Evolutionary conservation across 2,888 invertebrate species (phyloP).

Genomic region (Phyllotreta striolata): DNA sequence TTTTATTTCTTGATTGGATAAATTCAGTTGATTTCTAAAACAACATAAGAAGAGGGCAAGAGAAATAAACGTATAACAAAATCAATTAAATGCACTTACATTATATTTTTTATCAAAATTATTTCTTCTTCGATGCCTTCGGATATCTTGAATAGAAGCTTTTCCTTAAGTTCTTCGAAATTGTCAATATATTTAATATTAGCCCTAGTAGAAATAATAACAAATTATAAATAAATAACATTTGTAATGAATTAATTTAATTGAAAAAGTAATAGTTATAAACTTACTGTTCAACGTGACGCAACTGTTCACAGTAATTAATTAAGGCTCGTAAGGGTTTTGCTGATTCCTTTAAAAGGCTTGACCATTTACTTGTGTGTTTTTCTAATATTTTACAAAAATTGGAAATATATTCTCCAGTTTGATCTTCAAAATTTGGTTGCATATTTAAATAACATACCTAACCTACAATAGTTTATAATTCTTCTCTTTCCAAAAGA

Average conservation of each 20-base stretch:
- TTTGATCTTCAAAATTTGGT: too few species aligned
- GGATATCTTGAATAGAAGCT: slow-evolving; percentile 61
- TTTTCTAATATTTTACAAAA: slow-evolving; percentile 65
- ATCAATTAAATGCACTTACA: slow-evolving; percentile 46
- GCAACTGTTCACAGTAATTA: slow-evolving; percentile 65
- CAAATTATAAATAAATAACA: background rate
- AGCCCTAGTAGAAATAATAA: slow-evolving; percentile 58
- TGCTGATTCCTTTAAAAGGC: slow-evolving; percentile 64
- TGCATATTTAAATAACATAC: too few species aligned
- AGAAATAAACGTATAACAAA: background rate
- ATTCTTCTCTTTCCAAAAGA: too few species aligned
- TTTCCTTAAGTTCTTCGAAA: slow-evolving; percentile 61
- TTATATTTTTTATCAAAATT: slow-evolving; percentile 54
- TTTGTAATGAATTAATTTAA: background rate
- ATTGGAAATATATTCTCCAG: slow-evolving; percentile 45
- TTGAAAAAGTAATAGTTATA: slow-evolving; percentile 1
- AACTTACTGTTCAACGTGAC: slow-evolving; percentile 63
- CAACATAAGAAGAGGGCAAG: slow-evolving; percentile 10
- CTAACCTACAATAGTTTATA: too few species aligned
- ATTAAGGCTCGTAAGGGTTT: slow-evolving; percentile 64
- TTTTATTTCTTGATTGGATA: slow-evolving; percentile 51
- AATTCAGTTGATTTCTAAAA: slow-evolving; percentile 52
- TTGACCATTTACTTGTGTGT: slow-evolving; percentile 62
- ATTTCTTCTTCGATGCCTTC: slow-evolving; percentile 62
- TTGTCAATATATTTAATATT: slow-evolving; percentile 60